Conservation (phyloP, 2,797 vertebrate species). For the Yasuhikotakia modesta region DNA sequence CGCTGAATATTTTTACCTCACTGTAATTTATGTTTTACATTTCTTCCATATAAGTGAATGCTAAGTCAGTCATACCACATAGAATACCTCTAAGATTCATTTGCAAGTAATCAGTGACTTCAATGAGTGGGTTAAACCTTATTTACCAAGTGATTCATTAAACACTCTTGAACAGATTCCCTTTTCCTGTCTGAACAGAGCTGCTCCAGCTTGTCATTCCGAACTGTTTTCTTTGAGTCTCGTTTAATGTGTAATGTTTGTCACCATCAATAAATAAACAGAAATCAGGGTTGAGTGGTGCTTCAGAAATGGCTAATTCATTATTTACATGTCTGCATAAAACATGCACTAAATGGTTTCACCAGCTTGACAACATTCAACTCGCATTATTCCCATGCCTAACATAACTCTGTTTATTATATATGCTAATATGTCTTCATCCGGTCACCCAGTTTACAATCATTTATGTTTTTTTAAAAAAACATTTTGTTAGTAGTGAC, state of each 20-base stretch:
- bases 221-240: conserved; percentile 12
- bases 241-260: conserved; percentile 43
- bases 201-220: conserved; percentile 4
- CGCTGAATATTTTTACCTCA: not conserved
- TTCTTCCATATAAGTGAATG: not conserved
- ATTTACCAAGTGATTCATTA: not conserved
- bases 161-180: not conserved
- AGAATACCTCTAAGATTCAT: conserved; percentile 1
- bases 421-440: not conserved
- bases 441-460: not conserved
- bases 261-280: conserved; percentile 50
- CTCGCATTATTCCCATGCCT: not conserved
- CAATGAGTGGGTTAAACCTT: not conserved
- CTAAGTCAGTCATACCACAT: not conserved
- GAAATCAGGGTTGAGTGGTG: conserved; percentile 43
- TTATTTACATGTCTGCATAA: conserved; percentile 53
- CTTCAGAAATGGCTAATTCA: conserved; percentile 46
- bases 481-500: conserved; percentile 5
- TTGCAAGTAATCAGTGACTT: conserved; percentile 9
- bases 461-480: not conserved
- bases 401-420: not conserved
- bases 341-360: conserved; percentile 44
- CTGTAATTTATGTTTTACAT: not conserved
- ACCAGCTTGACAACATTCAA: conserved; percentile 16
- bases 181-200: conserved; percentile 2